Percentiles rank a stretch among this genome's conserved stretches.
These are phyloP conservation scores for Drosophila kuntzei DNA, from an alignment of 2,888 invertebrate species.

Conservation along the genomic window DNA sequence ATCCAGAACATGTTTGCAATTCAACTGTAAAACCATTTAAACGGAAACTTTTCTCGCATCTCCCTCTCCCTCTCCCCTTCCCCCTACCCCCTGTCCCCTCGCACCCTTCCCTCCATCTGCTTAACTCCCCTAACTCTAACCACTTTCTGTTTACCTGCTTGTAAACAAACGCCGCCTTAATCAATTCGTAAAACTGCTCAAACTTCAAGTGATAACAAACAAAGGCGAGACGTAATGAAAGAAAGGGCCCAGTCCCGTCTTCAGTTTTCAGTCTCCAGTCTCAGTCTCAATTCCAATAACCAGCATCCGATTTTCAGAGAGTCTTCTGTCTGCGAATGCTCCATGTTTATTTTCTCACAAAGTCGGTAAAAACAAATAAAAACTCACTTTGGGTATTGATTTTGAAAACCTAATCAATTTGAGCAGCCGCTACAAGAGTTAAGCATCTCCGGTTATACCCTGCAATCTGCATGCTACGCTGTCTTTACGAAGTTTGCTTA, in stretches of 20 bases:
- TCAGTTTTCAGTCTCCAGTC: not conserved
- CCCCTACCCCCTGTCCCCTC: not conserved
- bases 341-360: conserved; percentile 79
- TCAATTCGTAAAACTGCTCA: conserved; percentile 69
- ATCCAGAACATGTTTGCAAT: conserved; percentile 62
- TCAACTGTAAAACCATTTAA: conserved; percentile 76
- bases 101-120: conserved; percentile 9
- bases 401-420: conserved; percentile 79
- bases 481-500: not conserved
- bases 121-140: conserved; percentile 7
- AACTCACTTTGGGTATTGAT: conserved; percentile 62
- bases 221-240: conserved; percentile 75
- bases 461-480: not conserved
- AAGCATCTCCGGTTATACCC: conserved; percentile 33
- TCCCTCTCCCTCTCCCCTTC: not conserved
- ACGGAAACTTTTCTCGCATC: conserved; percentile 51
- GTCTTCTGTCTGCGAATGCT: conserved; percentile 29
- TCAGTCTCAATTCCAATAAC: conserved; percentile 34
- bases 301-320: conserved; percentile 37
- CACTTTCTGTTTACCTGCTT: conserved; percentile 72
- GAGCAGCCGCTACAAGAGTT: conserved; percentile 25
- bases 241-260: conserved; percentile 50
- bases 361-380: conserved; percentile 73
- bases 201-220: conserved; percentile 76
- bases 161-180: conserved; percentile 78